Conservation (phyloP, 2,113 vertebrate species). For the Electrona antarctica region DNA sequence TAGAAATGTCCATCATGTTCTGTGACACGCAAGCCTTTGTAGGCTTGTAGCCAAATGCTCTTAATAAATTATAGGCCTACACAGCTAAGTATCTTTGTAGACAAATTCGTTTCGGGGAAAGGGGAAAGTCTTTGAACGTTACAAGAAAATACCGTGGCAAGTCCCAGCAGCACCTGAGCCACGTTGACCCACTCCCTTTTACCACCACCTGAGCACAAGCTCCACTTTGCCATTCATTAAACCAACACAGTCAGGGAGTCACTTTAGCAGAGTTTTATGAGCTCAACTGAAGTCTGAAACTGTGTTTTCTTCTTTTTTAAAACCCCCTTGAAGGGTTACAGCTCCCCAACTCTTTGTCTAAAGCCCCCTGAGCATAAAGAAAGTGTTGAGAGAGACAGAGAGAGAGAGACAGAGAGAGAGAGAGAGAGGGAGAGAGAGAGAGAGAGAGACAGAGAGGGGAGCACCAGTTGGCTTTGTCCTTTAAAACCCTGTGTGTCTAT, state of each 20-base stretch:
- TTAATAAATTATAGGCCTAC: neutral
- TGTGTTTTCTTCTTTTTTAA: constrained; percentile 23
- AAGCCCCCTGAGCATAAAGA: constrained; percentile 37
- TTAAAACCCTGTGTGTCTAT: constrained; percentile 22
- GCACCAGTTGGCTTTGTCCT: constrained; percentile 35
- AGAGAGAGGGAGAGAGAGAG: neutral
- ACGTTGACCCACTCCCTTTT: constrained; percentile 24
- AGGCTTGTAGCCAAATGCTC: neutral
- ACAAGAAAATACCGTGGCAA: constrained; percentile 20
- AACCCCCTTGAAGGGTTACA: constrained; percentile 40
- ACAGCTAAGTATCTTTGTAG: neutral
- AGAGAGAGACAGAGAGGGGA: neutral
- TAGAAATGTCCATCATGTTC: neutral
- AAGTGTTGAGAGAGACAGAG: constrained; percentile 39
- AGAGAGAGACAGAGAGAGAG: too few species aligned
- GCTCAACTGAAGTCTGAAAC: constrained; percentile 34
- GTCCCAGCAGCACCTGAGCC: neutral
- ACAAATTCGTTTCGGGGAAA: constrained; percentile 5
- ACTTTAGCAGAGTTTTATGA: constrained; percentile 48
- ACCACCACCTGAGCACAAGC: constrained; percentile 40
- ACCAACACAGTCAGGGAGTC: constrained; percentile 23
- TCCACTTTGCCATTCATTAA: constrained; percentile 38
- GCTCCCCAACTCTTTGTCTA: constrained; percentile 37
- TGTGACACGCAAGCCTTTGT: neutral
- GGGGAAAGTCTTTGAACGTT: constrained; percentile 10